Conservation (phyloP, 2,888 invertebrate genomes). For the Ferrisia virgata region DNA sequence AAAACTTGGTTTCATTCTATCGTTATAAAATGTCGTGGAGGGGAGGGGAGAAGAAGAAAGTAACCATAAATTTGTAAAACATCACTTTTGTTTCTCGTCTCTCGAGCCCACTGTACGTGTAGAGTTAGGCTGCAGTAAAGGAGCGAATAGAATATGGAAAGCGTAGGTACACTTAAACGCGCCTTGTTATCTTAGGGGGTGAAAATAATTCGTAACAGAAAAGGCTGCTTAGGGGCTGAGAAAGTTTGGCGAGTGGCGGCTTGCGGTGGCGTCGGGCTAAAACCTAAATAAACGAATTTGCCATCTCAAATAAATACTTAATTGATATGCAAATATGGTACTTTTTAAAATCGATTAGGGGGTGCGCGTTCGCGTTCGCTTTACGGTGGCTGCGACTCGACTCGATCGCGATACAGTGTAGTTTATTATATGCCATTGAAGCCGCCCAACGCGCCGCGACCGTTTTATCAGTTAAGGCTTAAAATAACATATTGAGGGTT, state of each 20-base stretch:
- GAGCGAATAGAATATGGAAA: not conserved
- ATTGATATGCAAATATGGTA: conserved; percentile 26
- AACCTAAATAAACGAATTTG: conserved; percentile 23
- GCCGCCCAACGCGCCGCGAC: not conserved
- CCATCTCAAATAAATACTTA: conserved; percentile 28
- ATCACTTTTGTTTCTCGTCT: not conserved
- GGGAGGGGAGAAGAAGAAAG: too few relatives aligned
- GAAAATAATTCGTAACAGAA: not conserved
- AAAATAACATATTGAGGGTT: conserved; percentile 9
- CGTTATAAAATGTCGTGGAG: too few relatives aligned
- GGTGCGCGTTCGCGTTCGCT: not conserved
- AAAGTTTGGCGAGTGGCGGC: not conserved
- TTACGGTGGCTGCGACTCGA: not conserved
- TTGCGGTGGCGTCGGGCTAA: not conserved
- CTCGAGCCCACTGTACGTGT: too few relatives aligned
- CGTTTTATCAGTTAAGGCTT: conserved; percentile 13
- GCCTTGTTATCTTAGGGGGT: not conserved
- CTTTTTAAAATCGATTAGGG: conserved; percentile 30
- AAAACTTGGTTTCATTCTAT: too few relatives aligned
- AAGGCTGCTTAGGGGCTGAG: not conserved
- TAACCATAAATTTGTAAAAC: not conserved
- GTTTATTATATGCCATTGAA: not conserved
- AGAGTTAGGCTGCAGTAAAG: too few relatives aligned
- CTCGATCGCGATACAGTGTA: not conserved
- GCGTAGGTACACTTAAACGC: not conserved